Evolutionary conservation across 2,113 vertebrate species (phyloP).

Genomic region (Sceloporus undulatus): DNA sequence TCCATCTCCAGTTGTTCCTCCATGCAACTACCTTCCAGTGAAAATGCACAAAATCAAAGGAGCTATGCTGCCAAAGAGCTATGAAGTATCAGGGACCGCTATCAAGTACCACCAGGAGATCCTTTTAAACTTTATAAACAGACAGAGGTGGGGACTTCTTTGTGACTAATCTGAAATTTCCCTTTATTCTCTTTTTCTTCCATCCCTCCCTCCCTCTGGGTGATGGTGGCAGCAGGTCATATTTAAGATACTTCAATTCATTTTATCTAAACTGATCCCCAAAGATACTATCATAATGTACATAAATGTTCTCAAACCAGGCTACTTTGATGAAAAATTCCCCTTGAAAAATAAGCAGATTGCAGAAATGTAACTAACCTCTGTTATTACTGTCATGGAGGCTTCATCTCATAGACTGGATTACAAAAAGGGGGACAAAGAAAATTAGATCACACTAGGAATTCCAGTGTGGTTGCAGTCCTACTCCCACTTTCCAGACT

Average conservation of each 20-base stretch:
- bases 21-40: not conserved
- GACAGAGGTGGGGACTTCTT: conserved; percentile 41
- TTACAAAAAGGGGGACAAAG: not conserved
- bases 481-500: not conserved
- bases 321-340: not conserved
- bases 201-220: not conserved
- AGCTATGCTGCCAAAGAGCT: not conserved
- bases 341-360: not conserved
- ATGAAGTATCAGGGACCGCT: not conserved
- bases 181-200: conserved; percentile 9
- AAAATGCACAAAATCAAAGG: not conserved
- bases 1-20: conserved; percentile 30
- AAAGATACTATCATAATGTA: not conserved
- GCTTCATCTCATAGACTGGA: not conserved
- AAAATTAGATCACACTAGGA: not conserved
- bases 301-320: not conserved
- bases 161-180: conserved; percentile 46
- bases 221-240: conserved; percentile 10
- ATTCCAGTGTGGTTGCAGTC: not conserved
- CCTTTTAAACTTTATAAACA: not conserved
- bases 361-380: not conserved
- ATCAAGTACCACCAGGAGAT: not conserved
- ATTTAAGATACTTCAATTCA: conserved; percentile 6
- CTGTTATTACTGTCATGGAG: not conserved
- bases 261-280: not conserved